Evolutionary conservation across 1,140 invertebrate genomes (phyloP).

Genomic region (Dinothrombium tinctorium): DNA sequence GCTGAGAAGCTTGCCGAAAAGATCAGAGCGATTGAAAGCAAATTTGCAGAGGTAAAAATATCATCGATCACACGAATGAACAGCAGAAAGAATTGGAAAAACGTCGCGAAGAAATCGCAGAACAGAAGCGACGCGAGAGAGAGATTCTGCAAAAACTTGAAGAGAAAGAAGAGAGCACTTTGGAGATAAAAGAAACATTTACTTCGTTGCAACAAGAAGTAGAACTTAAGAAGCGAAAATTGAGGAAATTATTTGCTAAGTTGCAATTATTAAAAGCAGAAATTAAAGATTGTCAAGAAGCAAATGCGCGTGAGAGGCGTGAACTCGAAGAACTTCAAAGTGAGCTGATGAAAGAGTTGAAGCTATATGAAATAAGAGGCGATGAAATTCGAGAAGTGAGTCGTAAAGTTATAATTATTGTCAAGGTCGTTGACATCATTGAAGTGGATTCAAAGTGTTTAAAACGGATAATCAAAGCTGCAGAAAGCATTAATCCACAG

Average conservation of each 20-base stretch:
- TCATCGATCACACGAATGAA: conserved; percentile 70
- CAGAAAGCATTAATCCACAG: too few relatives aligned
- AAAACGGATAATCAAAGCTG: too few relatives aligned
- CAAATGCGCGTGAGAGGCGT: conserved; percentile 48
- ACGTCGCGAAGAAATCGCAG: conserved; percentile 49
- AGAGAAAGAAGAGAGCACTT: conserved; percentile 59
- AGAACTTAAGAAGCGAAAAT: conserved; percentile 68
- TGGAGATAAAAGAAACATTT: conserved; percentile 59
- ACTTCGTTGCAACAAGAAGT: conserved; percentile 69
- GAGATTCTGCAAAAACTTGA: conserved; percentile 70
- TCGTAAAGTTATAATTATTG: too few relatives aligned
- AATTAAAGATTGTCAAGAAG: conserved; percentile 53
- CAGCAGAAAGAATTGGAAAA: conserved; percentile 59
- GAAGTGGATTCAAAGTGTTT: too few relatives aligned
- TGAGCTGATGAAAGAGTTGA: conserved; percentile 42
- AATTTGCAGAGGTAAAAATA: conserved; percentile 61
- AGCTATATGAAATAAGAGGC: too few relatives aligned
- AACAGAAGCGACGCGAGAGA: conserved; percentile 43
- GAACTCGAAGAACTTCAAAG: conserved; percentile 55
- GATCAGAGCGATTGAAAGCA: conserved; percentile 46
- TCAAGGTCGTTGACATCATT: too few relatives aligned
- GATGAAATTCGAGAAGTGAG: too few relatives aligned
- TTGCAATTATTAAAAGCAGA: conserved; percentile 36
- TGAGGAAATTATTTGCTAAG: conserved; percentile 41
- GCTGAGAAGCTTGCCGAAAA: conserved; percentile 7